Conservation (phyloP, 2,113 vertebrate genomes). For the Dipodomys spectabilis region DNA sequence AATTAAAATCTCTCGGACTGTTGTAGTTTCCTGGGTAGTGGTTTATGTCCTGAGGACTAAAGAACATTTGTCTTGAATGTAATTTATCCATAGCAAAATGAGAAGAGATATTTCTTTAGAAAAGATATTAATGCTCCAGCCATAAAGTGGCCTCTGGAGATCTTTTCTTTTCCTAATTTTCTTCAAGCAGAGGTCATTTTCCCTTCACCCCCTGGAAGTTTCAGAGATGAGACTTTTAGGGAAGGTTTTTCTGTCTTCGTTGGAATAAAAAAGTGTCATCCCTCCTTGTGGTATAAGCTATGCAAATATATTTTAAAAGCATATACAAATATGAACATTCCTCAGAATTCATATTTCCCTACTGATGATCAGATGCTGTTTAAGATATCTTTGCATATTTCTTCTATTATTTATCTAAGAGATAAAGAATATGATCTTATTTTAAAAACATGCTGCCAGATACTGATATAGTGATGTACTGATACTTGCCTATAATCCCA, state of each 20-base stretch:
- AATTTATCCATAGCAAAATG: conserved; percentile 65
- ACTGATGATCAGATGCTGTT: not conserved
- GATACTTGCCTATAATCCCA: too few relatives aligned
- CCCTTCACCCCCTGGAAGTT: not conserved
- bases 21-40: conserved; percentile 62
- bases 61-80: conserved; percentile 52
- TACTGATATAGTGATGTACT: not conserved
- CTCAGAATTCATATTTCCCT: conserved; percentile 16
- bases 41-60: conserved; percentile 57
- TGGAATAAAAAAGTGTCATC: not conserved
- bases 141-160: conserved; percentile 20
- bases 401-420: not conserved
- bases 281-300: not conserved
- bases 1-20: conserved; percentile 67
- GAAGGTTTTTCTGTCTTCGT: conserved; percentile 19
- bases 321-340: not conserved
- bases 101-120: conserved; percentile 62
- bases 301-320: not conserved
- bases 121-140: conserved; percentile 65
- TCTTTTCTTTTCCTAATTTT: not conserved
- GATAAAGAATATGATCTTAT: not conserved
- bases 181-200: conserved; percentile 25
- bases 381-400: not conserved
- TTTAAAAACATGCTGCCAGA: not conserved
- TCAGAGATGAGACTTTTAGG: conserved; percentile 34